These are phyloP conservation scores for Brachionus asplanchnoidis DNA, from an alignment of 1,140 invertebrate genomes.

Conservation along the genomic window DNA sequence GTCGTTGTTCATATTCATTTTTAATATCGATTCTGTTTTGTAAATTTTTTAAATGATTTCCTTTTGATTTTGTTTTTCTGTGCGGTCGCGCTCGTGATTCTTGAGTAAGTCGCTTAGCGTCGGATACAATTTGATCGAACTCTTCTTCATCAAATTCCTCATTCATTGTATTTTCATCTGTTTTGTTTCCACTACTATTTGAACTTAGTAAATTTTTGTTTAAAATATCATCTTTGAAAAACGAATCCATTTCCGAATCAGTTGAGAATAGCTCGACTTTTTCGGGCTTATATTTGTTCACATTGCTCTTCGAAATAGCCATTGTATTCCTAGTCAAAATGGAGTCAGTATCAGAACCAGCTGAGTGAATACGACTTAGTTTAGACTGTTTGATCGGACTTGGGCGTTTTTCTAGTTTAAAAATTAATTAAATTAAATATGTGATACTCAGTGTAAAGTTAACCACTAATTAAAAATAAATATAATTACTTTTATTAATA, in stretches of 20 bases:
- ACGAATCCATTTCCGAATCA: constrained; percentile 37
- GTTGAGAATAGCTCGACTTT: constrained; percentile 33
- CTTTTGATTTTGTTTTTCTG: constrained; percentile 33
- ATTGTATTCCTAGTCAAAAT: background rate
- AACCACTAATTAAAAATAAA: no score
- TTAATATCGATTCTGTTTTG: constrained; percentile 39
- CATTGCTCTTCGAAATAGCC: background rate
- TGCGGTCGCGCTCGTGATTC: background rate
- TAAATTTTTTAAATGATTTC: constrained; percentile 41
- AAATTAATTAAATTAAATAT: background rate
- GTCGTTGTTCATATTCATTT: constrained; percentile 48
- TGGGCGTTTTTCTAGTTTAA: background rate
- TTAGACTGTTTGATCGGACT: constrained; percentile 15
- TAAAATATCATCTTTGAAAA: constrained; percentile 41
- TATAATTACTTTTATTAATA: no score
- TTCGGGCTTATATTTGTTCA: background rate
- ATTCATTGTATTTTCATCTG: constrained; percentile 28
- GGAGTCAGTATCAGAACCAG: constrained; percentile 28
- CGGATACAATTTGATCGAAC: constrained; percentile 29
- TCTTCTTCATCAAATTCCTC: constrained; percentile 40
- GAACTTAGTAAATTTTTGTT: constrained; percentile 16
- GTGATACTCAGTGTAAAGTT: no score
- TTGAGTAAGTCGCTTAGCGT: constrained; percentile 21
- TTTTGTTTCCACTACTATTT: background rate
- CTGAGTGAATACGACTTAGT: constrained; percentile 4